Base-by-base conservation (phyloP, 1,140 invertebrate species). In the Pollicipes pollicipes region DNA sequence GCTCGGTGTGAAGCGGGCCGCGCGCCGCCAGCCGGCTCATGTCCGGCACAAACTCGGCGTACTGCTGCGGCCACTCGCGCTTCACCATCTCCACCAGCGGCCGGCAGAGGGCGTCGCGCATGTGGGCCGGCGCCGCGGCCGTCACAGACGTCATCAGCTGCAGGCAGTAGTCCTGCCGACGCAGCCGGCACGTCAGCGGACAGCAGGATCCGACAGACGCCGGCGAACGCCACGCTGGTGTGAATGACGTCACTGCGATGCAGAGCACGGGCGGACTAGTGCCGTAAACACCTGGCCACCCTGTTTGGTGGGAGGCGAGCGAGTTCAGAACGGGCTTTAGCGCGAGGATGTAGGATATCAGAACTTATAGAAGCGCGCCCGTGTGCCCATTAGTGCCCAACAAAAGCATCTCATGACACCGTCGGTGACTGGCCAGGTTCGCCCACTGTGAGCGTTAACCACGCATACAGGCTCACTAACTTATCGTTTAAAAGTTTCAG, bases 31-130 rank as follows among this genome's bases (percentile, higher is more conserved):
- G 84, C 30, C 73, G 71, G 69, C 80, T 88, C 0, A 96, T 81
- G 78, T 96, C 92, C 0, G 84, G 80, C 21, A 96, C 78, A 17
- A 97, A 77, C 0, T 87, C 87, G 0, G 91, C 89, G 93, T 93
- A 97, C 71, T 95, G 91, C 77, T 96, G 93, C 0, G 94, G 93
- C 94, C 93, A 97, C 78, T 95, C 92, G 26, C 93, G 81, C 78
- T 96, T 96, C 24, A 94, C 89, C 86, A 96, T 93, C 81, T 97
- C 94, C 0, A 96, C 93, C 71, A 95, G 85, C 27, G 95, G 88
- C 68, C 91, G 81, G 27, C 91, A 90, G 21, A 95, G 78, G 10
- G 87, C 91, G 81, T 94, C 90, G 79, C 95, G 93, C 70, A 94
- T 85, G 78, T 92, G 88, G 68, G 78, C 78, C 73, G 83, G 80